phyloP scores from a whole-genome alignment of 2,113 vertebrate species.

The Numenius arquata region DNA sequence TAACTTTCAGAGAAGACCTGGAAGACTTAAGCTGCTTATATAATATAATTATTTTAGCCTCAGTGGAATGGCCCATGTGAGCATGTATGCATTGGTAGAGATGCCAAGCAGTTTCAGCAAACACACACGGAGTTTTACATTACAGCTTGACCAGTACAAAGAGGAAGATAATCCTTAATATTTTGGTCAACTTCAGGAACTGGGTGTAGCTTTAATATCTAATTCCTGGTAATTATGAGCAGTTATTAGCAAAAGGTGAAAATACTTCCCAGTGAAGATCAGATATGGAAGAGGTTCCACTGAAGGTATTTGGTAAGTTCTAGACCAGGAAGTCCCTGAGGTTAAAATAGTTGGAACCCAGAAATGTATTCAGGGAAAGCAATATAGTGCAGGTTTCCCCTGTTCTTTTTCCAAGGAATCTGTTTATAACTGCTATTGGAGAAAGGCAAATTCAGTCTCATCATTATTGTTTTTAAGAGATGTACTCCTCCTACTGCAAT shows the following conservation, averaged over 20 bases:
- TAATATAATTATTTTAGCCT: neutral
- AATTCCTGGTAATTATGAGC: neutral
- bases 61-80: neutral
- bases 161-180: neutral
- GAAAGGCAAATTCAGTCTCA: neutral
- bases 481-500: neutral
- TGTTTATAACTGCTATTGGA: neutral
- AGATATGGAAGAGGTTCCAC: neutral
- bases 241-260: neutral
- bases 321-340: neutral
- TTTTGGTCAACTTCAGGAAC: neutral
- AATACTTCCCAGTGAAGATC: neutral
- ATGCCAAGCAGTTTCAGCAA: neutral
- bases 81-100: neutral
- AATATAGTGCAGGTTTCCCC: neutral
- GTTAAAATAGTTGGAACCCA: neutral
- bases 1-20: neutral
- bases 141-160: neutral
- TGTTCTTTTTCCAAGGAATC: neutral
- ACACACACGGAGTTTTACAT: neutral
- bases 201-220: neutral
- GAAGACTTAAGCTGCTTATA: neutral
- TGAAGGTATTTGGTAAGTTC: neutral
- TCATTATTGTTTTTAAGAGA: neutral
- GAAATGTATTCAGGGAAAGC: neutral